Base-by-base conservation (phyloP, 2,113 vertebrate genomes). In the Burhinus oedicnemus region DNA sequence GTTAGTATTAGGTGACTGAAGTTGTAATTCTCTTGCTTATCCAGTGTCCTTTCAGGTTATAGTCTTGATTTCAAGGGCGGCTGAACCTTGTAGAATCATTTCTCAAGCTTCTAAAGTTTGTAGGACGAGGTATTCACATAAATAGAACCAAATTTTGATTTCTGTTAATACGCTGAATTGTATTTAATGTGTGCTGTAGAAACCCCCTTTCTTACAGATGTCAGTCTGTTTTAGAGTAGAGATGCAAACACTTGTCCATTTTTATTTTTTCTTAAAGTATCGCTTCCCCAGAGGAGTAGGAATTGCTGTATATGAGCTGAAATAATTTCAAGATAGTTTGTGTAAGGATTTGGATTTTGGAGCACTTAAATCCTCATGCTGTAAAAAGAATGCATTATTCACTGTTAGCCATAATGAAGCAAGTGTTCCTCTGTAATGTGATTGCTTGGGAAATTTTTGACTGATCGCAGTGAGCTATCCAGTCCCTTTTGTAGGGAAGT, bases 401-500 rank as follows among this genome's bases (percentile, higher is more conserved):
- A 47, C 74, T 87, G n/a, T 57, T 85, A 94, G 58, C 70, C 17
- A 27, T 94, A 80, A 91, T 65, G 70, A 72, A 90, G 81, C 81
- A 93, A 85, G 52, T 88, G 75, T 68, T 94, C 75, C 15, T 83
- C 58, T 93, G 51, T 95, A 70, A 83, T 90, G 51, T 83, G 58
- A 86, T 92, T 96, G 78, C 87, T 87, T 86, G 62, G 92, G 78
- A 92, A 94, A 58, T 86, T 85, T 96, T 89, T 95, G 71, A 92
- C 78, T 90, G 75, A 96, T 87, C 49, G 44, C 57, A 88, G 45
- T 83, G 82, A 83, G 58, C 66, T 83, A 15, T 75, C 87, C 49
- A 88, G 90, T 88, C 75, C 21, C 25, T 90, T 92, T 70, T 74
- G 55, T 38, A 66, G 54, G 30, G 22, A 79, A 70, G 54, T 83